Evolutionary conservation across 2,113 vertebrate genomes (phyloP), one percentile per base, ranked within the genome.

Genomic region (Regulus satrapa): DNA sequence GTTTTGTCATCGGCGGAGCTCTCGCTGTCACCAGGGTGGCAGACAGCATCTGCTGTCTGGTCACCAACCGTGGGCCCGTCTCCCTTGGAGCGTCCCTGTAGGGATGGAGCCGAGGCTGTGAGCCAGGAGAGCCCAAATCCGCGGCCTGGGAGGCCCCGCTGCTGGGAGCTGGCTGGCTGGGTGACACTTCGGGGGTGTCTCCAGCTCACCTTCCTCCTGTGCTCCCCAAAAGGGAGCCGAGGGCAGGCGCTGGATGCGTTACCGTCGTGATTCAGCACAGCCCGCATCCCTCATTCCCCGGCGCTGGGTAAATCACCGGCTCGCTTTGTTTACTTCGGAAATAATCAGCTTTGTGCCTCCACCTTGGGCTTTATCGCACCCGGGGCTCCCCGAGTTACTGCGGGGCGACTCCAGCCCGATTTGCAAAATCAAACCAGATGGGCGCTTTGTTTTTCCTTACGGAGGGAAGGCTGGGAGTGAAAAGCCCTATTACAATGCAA

Each of bases 401-500:
- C 66, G 0, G 32, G 1, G 21, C 67, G 17, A 10, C 73, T 90
- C 93, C 86, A 9, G 54, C n/a, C 26, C 61, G 2, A 62, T 80
- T 82, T 73, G 52, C 74, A 64, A 77, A 92, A 96, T 52, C 81
- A 59, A 95, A 92, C 43, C 95, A 91, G 92, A 96, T 94, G 94
- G 94, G 81, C 3, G 62, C 83, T 91, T 94, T 93, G 94, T 94
- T 94, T 96, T 96, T 89, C 71, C 56, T 91, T 59, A 11, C 26
- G 52, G 69, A 79, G 61, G 81, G 49, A 74, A 71, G 92, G 92
- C 75, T 69, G 89, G n/a, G 9, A 20, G 62, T 91, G 95, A 96
- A 94, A 92, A 54, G 76, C 46, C 74, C 96, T 7, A 86, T 97
- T 95, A 73, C 81, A 14, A 97, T 97, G 96, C 95, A 95, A 95